phyloP scores from a whole-genome alignment of 2,888 invertebrate species.

The Sicus ferrugineus region DNA sequence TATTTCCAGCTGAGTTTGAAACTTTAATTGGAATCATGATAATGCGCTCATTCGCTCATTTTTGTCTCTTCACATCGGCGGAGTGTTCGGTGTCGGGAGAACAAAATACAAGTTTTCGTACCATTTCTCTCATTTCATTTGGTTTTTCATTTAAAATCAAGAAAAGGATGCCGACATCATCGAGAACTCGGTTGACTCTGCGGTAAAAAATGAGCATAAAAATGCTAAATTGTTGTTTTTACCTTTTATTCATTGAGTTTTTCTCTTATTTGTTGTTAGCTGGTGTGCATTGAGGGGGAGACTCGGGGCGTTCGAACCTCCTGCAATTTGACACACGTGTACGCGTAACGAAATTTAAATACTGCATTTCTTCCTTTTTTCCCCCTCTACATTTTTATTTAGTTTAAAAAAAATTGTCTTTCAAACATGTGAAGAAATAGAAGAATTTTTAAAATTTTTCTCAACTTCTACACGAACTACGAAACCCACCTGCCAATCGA shows the following conservation, averaged over 20 bases:
- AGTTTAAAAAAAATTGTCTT: no score
- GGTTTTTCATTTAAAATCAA: neutral
- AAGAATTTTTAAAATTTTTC: no score
- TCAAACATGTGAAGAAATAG: no score
- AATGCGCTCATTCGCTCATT: slow-evolving; percentile 22
- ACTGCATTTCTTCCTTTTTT: no score
- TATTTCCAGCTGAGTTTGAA: slow-evolving; percentile 7
- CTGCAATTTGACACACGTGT: no score
- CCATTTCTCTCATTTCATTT: neutral
- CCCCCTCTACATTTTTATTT: no score
- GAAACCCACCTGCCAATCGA: no score
- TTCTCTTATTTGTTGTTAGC: neutral
- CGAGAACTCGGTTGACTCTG: no score
- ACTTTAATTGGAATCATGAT: slow-evolving; percentile 34
- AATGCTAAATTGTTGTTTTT: neutral
- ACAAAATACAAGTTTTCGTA: neutral
- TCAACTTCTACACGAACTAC: no score
- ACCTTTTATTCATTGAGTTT: neutral
- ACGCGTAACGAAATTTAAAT: no score
- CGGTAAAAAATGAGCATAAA: neutral
- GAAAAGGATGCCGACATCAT: neutral
- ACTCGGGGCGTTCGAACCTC: no score
- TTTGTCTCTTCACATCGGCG: neutral
- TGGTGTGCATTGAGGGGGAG: no score
- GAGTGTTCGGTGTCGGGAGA: neutral